Conservation (phyloP, 2,113 vertebrate species). For the Oryzias melastigma region DNA sequence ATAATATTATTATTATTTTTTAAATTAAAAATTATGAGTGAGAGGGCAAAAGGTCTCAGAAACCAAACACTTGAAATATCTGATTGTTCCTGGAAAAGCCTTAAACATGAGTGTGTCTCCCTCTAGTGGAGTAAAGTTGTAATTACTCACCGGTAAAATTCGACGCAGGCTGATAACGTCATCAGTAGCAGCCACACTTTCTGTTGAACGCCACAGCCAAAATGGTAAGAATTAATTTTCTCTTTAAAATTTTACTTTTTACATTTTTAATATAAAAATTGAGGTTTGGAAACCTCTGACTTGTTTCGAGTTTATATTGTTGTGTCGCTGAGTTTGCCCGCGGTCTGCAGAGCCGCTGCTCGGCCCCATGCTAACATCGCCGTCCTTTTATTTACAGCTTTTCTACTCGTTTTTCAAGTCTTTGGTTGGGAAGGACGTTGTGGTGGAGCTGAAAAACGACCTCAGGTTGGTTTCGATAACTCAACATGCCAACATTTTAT, state of each 20-base stretch:
- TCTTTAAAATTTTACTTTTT: no score
- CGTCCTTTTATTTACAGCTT: slow-evolving; percentile 73
- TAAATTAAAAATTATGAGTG: no score
- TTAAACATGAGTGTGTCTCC: slow-evolving; percentile 28
- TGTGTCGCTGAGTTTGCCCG: no score
- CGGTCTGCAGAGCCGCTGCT: rapidly evolving
- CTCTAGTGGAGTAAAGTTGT: neutral
- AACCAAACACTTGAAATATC: no score
- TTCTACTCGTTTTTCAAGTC: slow-evolving; percentile 97
- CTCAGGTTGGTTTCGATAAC: slow-evolving; percentile 77
- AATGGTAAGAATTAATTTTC: slow-evolving; percentile 50
- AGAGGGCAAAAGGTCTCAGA: no score
- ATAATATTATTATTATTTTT: no score
- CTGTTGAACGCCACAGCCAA: slow-evolving; percentile 14
- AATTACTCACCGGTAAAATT: neutral
- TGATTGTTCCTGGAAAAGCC: neutral
- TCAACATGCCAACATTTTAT: neutral
- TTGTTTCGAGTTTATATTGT: no score
- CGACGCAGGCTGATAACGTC: slow-evolving; percentile 18
- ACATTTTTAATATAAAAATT: no score
- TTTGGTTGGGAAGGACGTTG: slow-evolving; percentile 91
- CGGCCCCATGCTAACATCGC: slow-evolving; percentile 38
- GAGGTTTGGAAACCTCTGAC: no score
- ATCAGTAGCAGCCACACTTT: slow-evolving; percentile 39
- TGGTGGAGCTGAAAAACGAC: slow-evolving; percentile 93